phyloP scores from a whole-genome alignment of 2,113 vertebrate species.

The Macquaria ambigua region DNA sequence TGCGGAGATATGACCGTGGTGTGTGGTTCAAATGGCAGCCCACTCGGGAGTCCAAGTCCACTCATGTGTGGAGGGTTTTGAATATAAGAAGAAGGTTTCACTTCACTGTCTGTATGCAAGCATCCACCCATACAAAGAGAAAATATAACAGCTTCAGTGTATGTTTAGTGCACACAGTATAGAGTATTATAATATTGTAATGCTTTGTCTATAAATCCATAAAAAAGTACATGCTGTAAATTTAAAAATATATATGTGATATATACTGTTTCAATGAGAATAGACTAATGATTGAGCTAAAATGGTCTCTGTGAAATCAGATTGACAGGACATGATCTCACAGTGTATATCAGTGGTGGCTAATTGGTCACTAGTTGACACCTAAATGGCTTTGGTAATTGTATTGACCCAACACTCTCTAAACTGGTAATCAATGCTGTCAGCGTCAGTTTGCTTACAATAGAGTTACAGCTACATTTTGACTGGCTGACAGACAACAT shows the following conservation, averaged over 20 bases:
- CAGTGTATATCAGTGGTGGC: not conserved
- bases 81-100: slow-evolving; percentile 24
- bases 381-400: slow-evolving; percentile 60
- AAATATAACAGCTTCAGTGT: slow-evolving; percentile 8
- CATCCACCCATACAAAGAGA: slow-evolving; percentile 10
- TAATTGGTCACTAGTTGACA: slow-evolving; percentile 48
- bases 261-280: too few species aligned
- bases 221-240: not conserved
- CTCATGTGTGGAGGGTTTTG: slow-evolving; percentile 28
- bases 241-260: not conserved
- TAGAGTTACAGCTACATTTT: slow-evolving; percentile 24
- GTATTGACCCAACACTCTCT: slow-evolving; percentile 42
- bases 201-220: not conserved
- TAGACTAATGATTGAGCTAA: not conserved
- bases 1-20: slow-evolving; percentile 49
- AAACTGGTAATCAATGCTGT: slow-evolving; percentile 60
- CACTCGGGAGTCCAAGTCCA: slow-evolving; percentile 45
- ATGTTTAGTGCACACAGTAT: not conserved
- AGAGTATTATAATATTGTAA: not conserved
- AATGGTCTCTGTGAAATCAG: not conserved
- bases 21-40: slow-evolving; percentile 67
- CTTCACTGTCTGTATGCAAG: not conserved
- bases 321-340: not conserved
- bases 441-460: slow-evolving; percentile 9
- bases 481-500: slow-evolving; percentile 25